Percentiles rank a stretch among this genome's conserved stretches.
Evolutionary conservation across 1,140 invertebrate genomes (phyloP).

Genomic region (Ericerus pela): DNA sequence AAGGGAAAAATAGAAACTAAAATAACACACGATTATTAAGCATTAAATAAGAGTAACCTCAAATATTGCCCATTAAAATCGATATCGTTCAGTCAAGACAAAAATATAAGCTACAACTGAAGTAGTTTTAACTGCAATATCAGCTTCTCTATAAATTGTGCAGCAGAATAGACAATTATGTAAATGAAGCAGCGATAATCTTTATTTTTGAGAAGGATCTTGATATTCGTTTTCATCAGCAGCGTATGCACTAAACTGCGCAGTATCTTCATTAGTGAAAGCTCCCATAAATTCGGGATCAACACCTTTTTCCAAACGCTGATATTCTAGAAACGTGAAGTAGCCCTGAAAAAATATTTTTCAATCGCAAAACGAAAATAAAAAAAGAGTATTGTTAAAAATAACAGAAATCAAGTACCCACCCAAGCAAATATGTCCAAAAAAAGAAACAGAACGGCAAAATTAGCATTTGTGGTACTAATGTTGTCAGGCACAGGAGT

Average conservation of each 20-base stretch:
- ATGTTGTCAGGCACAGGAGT: constrained; percentile 8
- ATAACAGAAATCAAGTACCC: neutral
- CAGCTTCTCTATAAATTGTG: too few relatives aligned
- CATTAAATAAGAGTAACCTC: too few relatives aligned
- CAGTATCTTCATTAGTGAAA: neutral
- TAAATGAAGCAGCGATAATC: neutral
- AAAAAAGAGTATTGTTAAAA: neutral
- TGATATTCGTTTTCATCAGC: constrained; percentile 6
- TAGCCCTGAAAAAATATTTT: neutral
- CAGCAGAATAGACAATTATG: neutral
- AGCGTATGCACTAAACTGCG: constrained; percentile 3
- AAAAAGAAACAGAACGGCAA: constrained; percentile 16
- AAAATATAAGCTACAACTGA: too few relatives aligned
- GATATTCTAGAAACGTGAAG: neutral
- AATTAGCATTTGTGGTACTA: constrained; percentile 14
- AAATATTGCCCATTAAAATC: too few relatives aligned
- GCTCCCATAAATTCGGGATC: constrained; percentile 4
- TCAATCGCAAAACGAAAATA: neutral
- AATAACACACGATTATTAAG: too few relatives aligned
- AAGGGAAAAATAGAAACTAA: too few relatives aligned
- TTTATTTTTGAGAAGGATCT: constrained; percentile 1
- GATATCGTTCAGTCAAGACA: too few relatives aligned
- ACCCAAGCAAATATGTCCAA: constrained; percentile 15
- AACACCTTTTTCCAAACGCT: constrained; percentile 5
- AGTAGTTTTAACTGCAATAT: too few relatives aligned